Evolutionary conservation across 2,888 invertebrate species (phyloP), one percentile per base, ranked within the genome.

Genomic region (Phanerotoma sp.): DNA sequence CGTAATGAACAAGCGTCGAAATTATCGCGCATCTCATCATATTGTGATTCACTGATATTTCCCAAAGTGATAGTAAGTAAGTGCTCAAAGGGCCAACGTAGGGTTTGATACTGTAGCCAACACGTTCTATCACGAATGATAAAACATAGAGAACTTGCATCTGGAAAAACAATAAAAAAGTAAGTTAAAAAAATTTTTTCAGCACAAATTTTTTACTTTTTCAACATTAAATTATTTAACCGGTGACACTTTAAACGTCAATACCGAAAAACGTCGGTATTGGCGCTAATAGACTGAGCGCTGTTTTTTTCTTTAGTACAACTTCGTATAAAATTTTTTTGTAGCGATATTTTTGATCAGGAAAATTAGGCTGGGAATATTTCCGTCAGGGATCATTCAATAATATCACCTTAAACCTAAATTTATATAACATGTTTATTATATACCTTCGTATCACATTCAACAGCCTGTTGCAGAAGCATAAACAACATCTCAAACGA

Each of bases 21-120:
- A 96, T 86, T 61, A 96, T 93, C 41, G 95, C 92, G 71, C 94
- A 94, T 11, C 93, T 82, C 62, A 96, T 80, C 92, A 96, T 92
- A 75, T 92, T 89, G 72, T 93, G 92, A 56, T 88, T 86, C 56
- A 86, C 87, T 9, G 94, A 91, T 77, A 92, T 91, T 58, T 87
- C 84, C 96, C 96, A 96, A 62, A 96, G 80, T 62, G 87, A 79
- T 9, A 96, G 95, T 64, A 96, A 82, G 77, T 93, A 96, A 55
- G 86, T 84, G 64, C 91, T 85, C 50, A 96, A 82, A 13, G 87
- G 83, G 54, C 83, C 81, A 53, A 83, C 82, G 75, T 89, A 85
- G 1, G 87, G 85, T 49, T 84, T 86, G 44, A 91, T 88, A 48
- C 85, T 84, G 45, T 84, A 82, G 16, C 89, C 92, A 75, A 92